A percentile compares a stretch with the other conserved stretches of the same genome.
phyloP scores from a whole-genome alignment of 2,888 invertebrate species.

The Eristalinus sepulchralis region DNA sequence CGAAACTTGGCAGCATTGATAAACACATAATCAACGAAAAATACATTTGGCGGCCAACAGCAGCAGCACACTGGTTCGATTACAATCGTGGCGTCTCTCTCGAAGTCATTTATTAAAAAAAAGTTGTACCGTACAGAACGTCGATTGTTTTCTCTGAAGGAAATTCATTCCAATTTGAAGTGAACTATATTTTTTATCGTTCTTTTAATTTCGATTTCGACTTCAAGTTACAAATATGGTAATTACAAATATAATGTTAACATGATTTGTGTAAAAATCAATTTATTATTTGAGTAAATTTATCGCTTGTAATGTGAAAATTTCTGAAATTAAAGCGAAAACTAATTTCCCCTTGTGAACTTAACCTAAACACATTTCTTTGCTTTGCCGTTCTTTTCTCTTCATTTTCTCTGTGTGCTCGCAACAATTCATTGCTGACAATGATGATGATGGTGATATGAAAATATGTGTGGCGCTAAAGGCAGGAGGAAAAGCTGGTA shows the following conservation, averaged over 20 bases:
- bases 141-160: constrained; percentile 68
- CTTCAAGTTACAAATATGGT: constrained; percentile 54
- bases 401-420: constrained; percentile 52
- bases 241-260: constrained; percentile 10
- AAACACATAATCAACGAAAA: constrained; percentile 46
- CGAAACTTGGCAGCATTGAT: constrained; percentile 45
- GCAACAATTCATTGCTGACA: constrained; percentile 40
- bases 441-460: constrained; percentile 44
- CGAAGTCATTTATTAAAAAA: constrained; percentile 78
- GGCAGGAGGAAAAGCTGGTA: constrained; percentile 99
- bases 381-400: constrained; percentile 26
- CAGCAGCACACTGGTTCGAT: constrained; percentile 70
- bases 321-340: not conserved
- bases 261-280: constrained; percentile 4
- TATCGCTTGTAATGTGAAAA: not conserved
- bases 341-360: constrained; percentile 53
- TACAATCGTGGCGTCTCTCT: constrained; percentile 77
- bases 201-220: constrained; percentile 62
- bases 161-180: constrained; percentile 68
- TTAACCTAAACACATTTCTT: constrained; percentile 67
- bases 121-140: constrained; percentile 75
- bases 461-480: constrained; percentile 75
- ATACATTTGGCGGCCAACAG: constrained; percentile 65
- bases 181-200: constrained; percentile 57
- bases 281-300: not conserved